Conservation (phyloP, 2,888 invertebrate genomes). For the Pristionchus japonicus region DNA sequence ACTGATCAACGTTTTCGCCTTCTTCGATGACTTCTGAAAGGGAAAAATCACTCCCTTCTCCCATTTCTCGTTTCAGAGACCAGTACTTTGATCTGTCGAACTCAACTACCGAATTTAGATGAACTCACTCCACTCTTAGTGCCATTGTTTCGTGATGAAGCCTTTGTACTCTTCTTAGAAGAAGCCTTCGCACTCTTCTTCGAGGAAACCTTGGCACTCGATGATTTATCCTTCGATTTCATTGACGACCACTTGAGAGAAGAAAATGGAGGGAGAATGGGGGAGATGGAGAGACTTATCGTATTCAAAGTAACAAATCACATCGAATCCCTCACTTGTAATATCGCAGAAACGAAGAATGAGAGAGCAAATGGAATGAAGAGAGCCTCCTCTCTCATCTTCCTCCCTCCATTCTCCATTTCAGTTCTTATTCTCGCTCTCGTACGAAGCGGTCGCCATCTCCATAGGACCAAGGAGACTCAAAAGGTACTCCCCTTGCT, state of each 20-base stretch:
- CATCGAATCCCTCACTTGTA: background rate
- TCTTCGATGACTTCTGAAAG: background rate
- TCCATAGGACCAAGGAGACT: background rate
- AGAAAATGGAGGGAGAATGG: background rate
- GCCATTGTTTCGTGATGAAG: too few relatives aligned
- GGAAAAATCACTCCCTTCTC: background rate
- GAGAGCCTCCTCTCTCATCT: background rate
- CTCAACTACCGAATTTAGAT: too few relatives aligned
- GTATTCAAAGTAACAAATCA: background rate
- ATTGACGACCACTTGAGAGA: background rate
- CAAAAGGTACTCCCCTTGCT: background rate
- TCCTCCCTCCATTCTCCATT: background rate
- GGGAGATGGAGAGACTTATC: background rate
- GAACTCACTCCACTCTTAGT: background rate
- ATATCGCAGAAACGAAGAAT: background rate
- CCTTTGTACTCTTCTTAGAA: background rate
- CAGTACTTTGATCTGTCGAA: too few relatives aligned
- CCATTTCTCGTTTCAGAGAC: too few relatives aligned
- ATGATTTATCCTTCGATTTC: conserved; percentile 6
- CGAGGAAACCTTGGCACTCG: background rate
- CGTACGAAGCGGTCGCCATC: background rate
- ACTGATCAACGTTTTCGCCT: background rate
- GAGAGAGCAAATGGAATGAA: background rate
- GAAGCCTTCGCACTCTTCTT: background rate
- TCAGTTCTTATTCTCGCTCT: background rate